Evolutionary conservation across 2,113 vertebrate genomes (phyloP), one percentile per base, ranked within the genome.

Genomic region (Gila orcuttii): DNA sequence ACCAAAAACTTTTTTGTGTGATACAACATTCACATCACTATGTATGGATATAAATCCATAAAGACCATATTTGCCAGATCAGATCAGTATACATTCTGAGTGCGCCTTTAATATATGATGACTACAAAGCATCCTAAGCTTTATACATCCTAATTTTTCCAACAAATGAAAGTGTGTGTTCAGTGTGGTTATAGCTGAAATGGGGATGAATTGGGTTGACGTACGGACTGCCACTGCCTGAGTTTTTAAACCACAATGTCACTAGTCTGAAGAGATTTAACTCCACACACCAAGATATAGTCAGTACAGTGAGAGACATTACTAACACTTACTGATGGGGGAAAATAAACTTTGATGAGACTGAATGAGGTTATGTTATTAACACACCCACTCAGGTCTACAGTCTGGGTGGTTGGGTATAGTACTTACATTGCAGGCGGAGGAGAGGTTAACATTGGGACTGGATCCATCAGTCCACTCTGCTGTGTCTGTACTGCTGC

Each of bases 361-460:
- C 45, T 82, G 36, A 52, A 82, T 52, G 79, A 52, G 42, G 45
- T 69, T 69, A 82, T 66, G 64, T 39, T 57, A 25, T 31, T 39
- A 47, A 71, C 85, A 64, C 82, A 33, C 77, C 55, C 19, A 57
- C 3, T n/a, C 50, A 78, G 21, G 23, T 62, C 42, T 80, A 66
- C 21, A 57, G 60, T 78, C 74, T 83, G 42, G 21, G 66, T 21
- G 77, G n/a, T 23, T 86, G 75, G 10, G 79, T 87, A 88, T 57
- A 83, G 90, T 93, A 98, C 97, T 98, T 96, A 99, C 98, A 82
- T 98, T 97, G 95, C 96, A 98, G 90, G 96, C 97, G 71, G 97
- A 97, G 80, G 97, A 97, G 82, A 95, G 96, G 86, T 97, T 97
- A 90, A 97, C 96, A 57, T 94, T 89, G n/a, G 96, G 93, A 86